Percentiles rank a stretch among this genome's conserved stretches.
Evolutionary conservation across 2,113 vertebrate species (phyloP).

Genomic region (Neotoma lepida): DNA sequence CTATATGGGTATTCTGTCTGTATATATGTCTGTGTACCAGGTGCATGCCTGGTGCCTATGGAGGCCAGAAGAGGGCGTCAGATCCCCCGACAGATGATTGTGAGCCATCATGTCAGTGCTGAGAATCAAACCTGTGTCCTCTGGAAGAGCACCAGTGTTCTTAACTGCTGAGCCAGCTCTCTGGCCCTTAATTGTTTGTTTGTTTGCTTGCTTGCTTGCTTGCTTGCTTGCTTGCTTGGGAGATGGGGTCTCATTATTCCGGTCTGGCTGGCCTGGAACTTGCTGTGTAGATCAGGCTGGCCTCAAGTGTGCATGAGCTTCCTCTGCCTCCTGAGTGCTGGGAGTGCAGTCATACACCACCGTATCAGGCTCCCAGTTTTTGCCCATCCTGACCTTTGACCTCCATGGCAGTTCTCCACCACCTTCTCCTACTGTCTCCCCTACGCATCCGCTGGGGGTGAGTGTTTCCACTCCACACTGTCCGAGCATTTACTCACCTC

Average conservation of each 20-base stretch:
- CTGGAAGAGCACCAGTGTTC: neutral
- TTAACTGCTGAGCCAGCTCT: neutral
- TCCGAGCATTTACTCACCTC: rapidly evolving
- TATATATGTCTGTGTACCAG: neutral
- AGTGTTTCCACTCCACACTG: neutral
- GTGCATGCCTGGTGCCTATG: neutral
- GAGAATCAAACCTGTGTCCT: neutral
- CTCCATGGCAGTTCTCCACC: neutral
- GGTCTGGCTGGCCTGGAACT: neutral
- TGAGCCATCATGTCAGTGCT: neutral
- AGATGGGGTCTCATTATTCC: neutral
- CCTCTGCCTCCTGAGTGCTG: neutral
- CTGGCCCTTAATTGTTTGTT: neutral
- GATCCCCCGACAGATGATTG: neutral
- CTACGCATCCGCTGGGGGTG: neutral
- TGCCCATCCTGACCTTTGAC: neutral
- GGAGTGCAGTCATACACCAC: neutral
- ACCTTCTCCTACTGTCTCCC: neutral
- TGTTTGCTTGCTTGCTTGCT: neutral
- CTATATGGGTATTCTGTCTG: neutral
- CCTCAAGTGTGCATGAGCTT: neutral
- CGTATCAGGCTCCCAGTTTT: neutral
- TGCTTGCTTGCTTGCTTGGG: neutral
- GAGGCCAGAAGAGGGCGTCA: neutral
- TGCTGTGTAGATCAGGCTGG: neutral